Percentiles rank a stretch among this genome's conserved stretches.
phyloP scores from a whole-genome alignment of 1,140 invertebrate species.

The Pseudobourletiella spinata region DNA sequence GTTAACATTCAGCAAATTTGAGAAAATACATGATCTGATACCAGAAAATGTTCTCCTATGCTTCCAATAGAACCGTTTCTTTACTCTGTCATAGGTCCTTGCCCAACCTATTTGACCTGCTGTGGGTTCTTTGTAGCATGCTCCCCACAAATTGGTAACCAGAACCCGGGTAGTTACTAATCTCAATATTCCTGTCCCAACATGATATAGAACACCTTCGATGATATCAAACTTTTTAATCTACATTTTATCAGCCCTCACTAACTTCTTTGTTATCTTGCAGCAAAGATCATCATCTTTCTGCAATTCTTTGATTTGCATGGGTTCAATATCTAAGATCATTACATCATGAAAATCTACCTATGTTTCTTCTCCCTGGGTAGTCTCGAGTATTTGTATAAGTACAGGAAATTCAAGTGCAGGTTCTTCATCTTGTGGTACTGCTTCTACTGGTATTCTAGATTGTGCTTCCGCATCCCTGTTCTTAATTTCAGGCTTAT shows the following conservation, averaged over 20 bases:
- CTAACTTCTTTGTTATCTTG: neutral
- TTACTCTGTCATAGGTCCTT: neutral
- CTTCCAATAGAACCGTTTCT: neutral
- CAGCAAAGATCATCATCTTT: neutral
- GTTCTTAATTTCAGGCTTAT: neutral
- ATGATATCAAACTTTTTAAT: neutral
- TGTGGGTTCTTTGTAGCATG: neutral
- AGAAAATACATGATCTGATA: neutral
- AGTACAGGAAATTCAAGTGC: neutral
- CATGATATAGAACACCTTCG: neutral
- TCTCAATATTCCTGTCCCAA: neutral
- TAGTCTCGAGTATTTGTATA: too few species aligned
- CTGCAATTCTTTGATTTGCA: neutral
- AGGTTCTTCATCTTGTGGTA: neutral
- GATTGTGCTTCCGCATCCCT: neutral
- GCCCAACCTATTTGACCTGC: constrained; percentile 4
- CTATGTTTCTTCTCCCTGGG: too few species aligned
- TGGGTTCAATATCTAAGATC: neutral
- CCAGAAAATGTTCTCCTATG: neutral
- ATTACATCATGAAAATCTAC: neutral
- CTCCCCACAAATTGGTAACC: neutral
- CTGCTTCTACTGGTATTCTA: neutral
- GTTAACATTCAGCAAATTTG: neutral
- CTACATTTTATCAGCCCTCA: neutral
- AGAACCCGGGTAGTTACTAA: constrained; percentile 3